Evolutionary conservation across 2,888 invertebrate genomes (phyloP), one percentile per base, ranked within the genome.

Genomic region (Drosophila ezoana): DNA sequence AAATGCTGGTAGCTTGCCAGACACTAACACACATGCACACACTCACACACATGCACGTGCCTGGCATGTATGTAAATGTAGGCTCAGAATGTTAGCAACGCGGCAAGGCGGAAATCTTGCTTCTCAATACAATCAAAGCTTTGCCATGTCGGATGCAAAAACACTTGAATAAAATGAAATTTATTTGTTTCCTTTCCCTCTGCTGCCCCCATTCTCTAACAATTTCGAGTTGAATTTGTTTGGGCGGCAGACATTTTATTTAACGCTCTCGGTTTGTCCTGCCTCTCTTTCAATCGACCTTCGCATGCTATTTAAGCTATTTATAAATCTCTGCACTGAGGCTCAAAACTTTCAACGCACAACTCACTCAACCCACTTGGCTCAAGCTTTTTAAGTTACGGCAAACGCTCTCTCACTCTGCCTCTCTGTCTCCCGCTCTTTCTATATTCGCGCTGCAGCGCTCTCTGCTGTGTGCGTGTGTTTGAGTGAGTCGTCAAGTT

Each of bases 91-190:
- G 62, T 65, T 73, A 65, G 79, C 64, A 76, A 59, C 65, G 83
- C 83, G 79, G 75, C 66, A 88, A 67, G 66, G 80, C 81, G 89
- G 83, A 88, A 88, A 82, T 79, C 76, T 87, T 81, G 51, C 52
- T 62, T 57, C 61, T 61, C 78, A 81, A 83, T 79, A 77, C 88
- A 88, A 84, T 84, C 86, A 79, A 76, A 71, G 28, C 64, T 43
- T 59, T 52, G 65, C 63, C 67, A 62, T 72, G 69, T 65, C 75
- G 69, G 63, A 78, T 81, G 79, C 78, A 88, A 78, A 82, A 60
- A 62, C 74, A 80, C 79, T 81, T 58, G 76, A 78, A 78, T 74
- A 66, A 74, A 85, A 89, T 81, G 64, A 74, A 84, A 89, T 85
- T 89, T 83, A 84, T 87, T 84, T 89, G 79, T 71, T 76, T 76